Evolutionary conservation across 2,888 invertebrate genomes (phyloP).

Genomic region (Leptinotarsa juncta): DNA sequence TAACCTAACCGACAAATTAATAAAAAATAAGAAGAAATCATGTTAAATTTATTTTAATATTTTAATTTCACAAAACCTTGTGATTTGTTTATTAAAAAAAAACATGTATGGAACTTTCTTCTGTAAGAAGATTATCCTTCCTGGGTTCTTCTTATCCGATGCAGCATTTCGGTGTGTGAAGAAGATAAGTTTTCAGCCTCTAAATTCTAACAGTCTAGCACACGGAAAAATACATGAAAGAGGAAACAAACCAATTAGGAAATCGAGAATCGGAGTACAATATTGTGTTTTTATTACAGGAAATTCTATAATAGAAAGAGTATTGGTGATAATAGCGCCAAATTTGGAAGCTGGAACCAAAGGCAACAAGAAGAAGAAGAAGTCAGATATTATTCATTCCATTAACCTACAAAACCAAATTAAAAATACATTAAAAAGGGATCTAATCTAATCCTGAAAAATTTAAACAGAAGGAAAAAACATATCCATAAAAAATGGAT

Average conservation of each 20-base stretch:
- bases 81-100: too few relatives aligned
- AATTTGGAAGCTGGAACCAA: neutral
- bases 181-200: neutral
- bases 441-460: too few relatives aligned
- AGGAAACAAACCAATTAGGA: neutral
- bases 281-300: neutral
- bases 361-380: neutral
- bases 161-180: neutral
- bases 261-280: neutral
- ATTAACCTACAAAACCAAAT: too few relatives aligned
- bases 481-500: constrained; percentile 67
- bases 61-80: too few relatives aligned
- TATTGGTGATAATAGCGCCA: neutral
- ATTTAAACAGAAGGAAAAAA: too few relatives aligned
- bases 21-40: too few relatives aligned
- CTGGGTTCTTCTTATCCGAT: neutral
- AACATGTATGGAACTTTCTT: neutral
- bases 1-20: too few relatives aligned
- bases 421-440: too few relatives aligned
- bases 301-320: neutral
- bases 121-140: neutral
- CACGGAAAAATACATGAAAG: neutral
- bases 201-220: neutral
- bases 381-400: too few relatives aligned
- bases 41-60: too few relatives aligned